Conservation (phyloP, 2,113 vertebrate genomes). For the Clupea harengus region DNA sequence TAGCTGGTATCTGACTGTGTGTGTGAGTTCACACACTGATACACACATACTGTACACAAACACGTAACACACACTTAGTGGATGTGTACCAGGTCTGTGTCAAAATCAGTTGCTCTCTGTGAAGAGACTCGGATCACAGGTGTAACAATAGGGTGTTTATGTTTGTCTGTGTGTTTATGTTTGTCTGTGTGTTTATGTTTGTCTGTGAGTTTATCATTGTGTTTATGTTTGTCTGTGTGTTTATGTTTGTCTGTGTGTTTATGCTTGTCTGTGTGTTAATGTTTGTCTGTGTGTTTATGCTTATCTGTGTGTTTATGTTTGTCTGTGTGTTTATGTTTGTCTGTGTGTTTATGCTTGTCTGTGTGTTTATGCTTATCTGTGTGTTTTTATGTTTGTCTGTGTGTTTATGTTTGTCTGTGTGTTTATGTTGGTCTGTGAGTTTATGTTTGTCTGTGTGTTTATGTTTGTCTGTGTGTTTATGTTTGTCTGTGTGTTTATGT, state of each 20-base stretch:
- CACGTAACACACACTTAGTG: neutral
- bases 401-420: neutral
- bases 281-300: no score
- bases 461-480: neutral
- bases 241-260: neutral
- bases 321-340: no score
- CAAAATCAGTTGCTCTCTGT: no score
- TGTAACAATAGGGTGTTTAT: neutral
- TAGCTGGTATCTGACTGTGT: neutral
- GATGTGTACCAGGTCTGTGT: no score
- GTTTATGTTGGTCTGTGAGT: neutral
- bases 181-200: no score
- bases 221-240: no score
- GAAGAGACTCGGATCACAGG: no score
- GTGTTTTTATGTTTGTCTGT: neutral
- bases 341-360: no score
- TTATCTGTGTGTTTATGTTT: no score
- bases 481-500: neutral
- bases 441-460: neutral
- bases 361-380: no score
- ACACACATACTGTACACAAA: neutral
- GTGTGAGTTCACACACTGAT: slow-evolving; percentile 14
- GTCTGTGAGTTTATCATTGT: no score
- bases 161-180: neutral
- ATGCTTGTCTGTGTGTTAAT: neutral